A percentile compares a stretch with the other conserved stretches of the same genome.
phyloP scores from a whole-genome alignment of 2,888 invertebrate genomes.

The Boloria euphrosyne region DNA sequence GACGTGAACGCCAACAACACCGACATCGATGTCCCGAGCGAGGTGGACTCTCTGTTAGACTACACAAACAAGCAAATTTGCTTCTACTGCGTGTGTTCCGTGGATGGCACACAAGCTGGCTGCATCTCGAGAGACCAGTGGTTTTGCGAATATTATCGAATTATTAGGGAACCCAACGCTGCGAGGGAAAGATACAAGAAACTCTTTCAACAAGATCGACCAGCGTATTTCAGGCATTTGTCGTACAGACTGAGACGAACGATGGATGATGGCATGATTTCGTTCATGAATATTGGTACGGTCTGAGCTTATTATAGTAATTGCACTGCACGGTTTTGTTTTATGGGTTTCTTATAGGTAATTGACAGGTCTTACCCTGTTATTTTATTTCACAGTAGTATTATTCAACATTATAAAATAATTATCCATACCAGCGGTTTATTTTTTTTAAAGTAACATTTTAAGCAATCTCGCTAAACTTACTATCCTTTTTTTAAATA shows the following conservation, averaged over 20 bases:
- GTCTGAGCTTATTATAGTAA: conserved; percentile 4
- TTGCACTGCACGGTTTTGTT: neutral
- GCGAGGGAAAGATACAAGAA: conserved; percentile 52
- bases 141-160: conserved; percentile 63
- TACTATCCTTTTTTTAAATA: too few relatives aligned
- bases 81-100: conserved; percentile 63
- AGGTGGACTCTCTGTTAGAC: conserved; percentile 56
- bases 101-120: conserved; percentile 46
- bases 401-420: too few relatives aligned
- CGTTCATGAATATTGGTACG: conserved; percentile 61
- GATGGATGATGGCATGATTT: conserved; percentile 64
- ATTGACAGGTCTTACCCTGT: neutral
- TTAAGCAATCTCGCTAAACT: too few relatives aligned
- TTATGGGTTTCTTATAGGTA: neutral
- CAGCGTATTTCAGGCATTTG: conserved; percentile 61
- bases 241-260: conserved; percentile 66
- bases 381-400: neutral
- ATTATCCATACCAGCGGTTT: too few relatives aligned
- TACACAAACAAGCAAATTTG: conserved; percentile 53
- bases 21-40: conserved; percentile 52
- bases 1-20: conserved; percentile 56
- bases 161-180: conserved; percentile 45
- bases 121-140: conserved; percentile 58
- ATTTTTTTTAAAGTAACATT: too few relatives aligned
- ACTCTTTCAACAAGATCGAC: conserved; percentile 60